Percentiles rank a stretch among this genome's conserved stretches.
phyloP scores from a whole-genome alignment of 2,797 vertebrate species.

The Tenualosa thibaudeaui region DNA sequence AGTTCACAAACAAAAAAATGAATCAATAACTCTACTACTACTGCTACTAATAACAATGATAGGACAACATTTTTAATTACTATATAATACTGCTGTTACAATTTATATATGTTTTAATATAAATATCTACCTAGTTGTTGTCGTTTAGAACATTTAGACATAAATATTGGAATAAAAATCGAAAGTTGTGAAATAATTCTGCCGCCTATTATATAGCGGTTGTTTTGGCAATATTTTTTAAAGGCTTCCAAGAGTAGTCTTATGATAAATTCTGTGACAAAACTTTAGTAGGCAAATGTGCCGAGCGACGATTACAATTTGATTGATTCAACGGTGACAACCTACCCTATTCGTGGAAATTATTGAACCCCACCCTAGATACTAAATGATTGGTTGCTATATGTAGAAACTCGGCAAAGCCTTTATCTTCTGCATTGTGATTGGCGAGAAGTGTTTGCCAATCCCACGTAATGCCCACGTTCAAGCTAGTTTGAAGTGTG shows the following conservation, averaged over 20 bases:
- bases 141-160: too few relatives aligned
- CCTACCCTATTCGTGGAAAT: conserved; percentile 66
- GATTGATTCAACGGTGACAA: conserved; percentile 55
- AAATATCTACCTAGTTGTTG: too few relatives aligned
- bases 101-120: too few relatives aligned
- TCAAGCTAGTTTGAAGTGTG: conserved; percentile 70
- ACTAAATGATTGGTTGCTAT: conserved; percentile 58
- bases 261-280: neutral
- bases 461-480: conserved; percentile 44
- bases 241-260: too few relatives aligned
- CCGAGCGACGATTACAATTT: neutral
- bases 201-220: too few relatives aligned
- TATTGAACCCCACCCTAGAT: neutral
- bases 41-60: too few relatives aligned
- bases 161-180: neutral
- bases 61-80: too few relatives aligned
- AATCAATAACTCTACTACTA: too few relatives aligned
- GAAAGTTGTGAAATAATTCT: neutral
- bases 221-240: too few relatives aligned
- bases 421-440: conserved; percentile 40
- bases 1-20: too few relatives aligned
- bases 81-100: too few relatives aligned
- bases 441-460: conserved; percentile 62
- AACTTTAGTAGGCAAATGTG: neutral
- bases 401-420: conserved; percentile 30